Evolutionary conservation across 2,113 vertebrate species (phyloP), one percentile per base, ranked within the genome.

Genomic region (Laticauda colubrina): DNA sequence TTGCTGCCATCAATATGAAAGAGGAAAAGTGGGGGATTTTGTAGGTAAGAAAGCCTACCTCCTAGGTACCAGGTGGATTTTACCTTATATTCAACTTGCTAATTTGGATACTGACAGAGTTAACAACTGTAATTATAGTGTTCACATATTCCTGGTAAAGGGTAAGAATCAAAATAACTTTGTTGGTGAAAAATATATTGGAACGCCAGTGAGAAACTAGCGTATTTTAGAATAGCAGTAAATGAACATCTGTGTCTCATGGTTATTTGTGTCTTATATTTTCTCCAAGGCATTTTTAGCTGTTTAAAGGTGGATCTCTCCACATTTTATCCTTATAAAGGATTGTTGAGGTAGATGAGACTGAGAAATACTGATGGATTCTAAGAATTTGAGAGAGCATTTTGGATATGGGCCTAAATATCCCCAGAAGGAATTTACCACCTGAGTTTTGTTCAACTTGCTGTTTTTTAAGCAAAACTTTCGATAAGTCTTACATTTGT

Each of bases 21-120:
- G 15, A 91, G 61, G 87, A 95, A 91, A 94, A 94, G 94, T 94
- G 93, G 94, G 90, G 24, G 94, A 95, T 95, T 96, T 96, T n/a
- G 89, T 95, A 93, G 91, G 93, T 93, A 92, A 92, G 93, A 93
- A 95, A 93, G 29, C 26, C 39, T 91, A 89, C 57, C 95, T 94
- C 91, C 93, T 94, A 53, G 95, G 93, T 94, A 93, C 93, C 94
- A 95, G n/a, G 85, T 95, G 95, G 91, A 90, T 93, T 51, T 93
- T 95, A 94, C 92, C 95, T 95, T 94, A 95, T 94, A 91, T 51
- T 94, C 95, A 93, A 94, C 95, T 91, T 94, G 95, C 95, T 94
- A 96, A 92, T 86, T 96, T 87, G 90, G 89, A 89, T 95, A 89
- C 94, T 91, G 95, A 94, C 87, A 96, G 93, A 95, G 94, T 96